Evolutionary conservation across 1,140 invertebrate genomes (phyloP), one percentile per base, ranked within the genome.

Genomic region (Ostrea denselamellosa): DNA sequence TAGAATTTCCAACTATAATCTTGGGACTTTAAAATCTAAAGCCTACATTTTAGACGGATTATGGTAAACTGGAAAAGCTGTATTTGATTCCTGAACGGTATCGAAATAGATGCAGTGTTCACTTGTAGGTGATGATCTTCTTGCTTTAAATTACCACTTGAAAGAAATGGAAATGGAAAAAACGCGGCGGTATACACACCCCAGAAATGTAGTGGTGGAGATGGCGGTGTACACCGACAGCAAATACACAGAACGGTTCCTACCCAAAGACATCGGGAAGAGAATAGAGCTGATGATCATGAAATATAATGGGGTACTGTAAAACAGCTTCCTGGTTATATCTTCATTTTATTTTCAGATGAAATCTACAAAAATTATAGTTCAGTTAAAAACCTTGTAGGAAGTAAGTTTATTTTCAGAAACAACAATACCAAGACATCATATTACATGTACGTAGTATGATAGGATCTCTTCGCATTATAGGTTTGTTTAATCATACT

Each of bases 301-400:
- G 28, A 89, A 89, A n/a, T 89, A 89, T 81, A 89, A 89, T 62
- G 88, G 85, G 68, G 88, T 89, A 77, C 17, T 44, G 34, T 44
- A 44, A n/a, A 44, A 44, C 34, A 44, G 34, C 5, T 44, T 44
- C 34, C 34, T 44, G 1, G 34, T 44, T 44, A 44, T 44, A 2
- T 44, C 34, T 5, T 44, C 1, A 44, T 2, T 44, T 44, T 44
- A 5, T 44, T 44, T 44, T 44, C 34, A 44, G 34, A 44, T 44
- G 1, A 44, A 44, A 44, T 44, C 34, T 44, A 5, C 34, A 2
- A 44, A 44, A 44, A 44, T n/a, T n/a, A n/a, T 44, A 44, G 34
- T 2, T 44, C 2, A 44, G 5, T 44, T 44, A 44, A 44, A 44
- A 44, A 44, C 5, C 34, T 5, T 44, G 34, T 44, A 44, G 34